Evolutionary conservation across 2,888 invertebrate genomes (phyloP), one percentile per base, ranked within the genome.

Genomic region (Bellardia bayeri): DNA sequence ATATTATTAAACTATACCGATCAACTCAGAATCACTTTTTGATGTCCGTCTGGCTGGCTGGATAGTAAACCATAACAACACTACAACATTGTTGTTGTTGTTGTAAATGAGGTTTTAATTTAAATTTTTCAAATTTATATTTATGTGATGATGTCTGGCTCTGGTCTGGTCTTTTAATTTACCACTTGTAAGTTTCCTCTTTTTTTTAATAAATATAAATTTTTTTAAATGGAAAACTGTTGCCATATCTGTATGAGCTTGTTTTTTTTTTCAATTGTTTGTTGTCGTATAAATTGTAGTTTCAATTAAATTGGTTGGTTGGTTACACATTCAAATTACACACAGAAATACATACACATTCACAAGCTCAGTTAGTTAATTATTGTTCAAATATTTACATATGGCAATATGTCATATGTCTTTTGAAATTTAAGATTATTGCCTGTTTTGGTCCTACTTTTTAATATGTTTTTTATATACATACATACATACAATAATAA

Each of bases 91-190:
- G 49, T 40, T 76, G 54, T 14, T 66, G 40, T 51, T 66, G 58
- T 23, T 83, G 83, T 69, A 45, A 45, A 45, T 76, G 76, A 30
- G 33, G 71, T 45, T 64, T 69, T 33, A 49, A 14, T 64, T 78
- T 54, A 13, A 23, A 54, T 76, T 61, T 76, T 61, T 76, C 33
- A 33, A 83, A 76, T 68, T 71, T 75, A 75, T 76, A 82, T 69
- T 71, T 76, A 76, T 37, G 4, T 5, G 0, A 5, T 37, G 37
- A 4, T 37, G 37, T 37, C 37, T 37, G 33, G 37, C 37, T 4
- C 37, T 37, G 5, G 13, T 2, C 45, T 81, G 68, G 63, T 68
- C 61, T 75, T 75, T 76, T 40, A 69, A 72, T 79, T 79, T 79
- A 66, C 45, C 64, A 72, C 54, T 85, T 85, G 75, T 40, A 74